Percentiles rank a stretch among this genome's conserved stretches.
These are phyloP conservation scores for Trinorchestia longiramus DNA, from an alignment of 1,140 invertebrate genomes.

Conservation along the genomic window DNA sequence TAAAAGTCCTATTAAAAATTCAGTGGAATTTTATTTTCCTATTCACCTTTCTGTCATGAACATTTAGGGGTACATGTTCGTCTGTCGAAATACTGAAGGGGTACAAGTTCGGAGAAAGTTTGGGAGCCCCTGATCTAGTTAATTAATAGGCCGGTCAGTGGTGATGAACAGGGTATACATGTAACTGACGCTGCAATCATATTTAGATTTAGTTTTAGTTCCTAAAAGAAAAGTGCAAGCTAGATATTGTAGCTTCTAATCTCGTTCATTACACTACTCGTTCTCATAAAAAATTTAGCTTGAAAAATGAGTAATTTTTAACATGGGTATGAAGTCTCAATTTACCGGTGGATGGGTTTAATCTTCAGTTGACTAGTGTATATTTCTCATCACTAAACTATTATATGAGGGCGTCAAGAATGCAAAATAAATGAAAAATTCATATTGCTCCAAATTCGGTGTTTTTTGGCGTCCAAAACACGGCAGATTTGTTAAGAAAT, in stretches of 20 bases:
- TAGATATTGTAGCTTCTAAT: neutral
- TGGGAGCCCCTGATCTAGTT: too few relatives aligned
- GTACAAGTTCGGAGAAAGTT: too few relatives aligned
- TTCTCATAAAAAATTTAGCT: neutral
- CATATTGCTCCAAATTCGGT: neutral
- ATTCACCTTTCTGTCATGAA: too few relatives aligned
- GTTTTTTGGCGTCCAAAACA: neutral
- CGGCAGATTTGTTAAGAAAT: neutral
- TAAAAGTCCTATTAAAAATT: too few relatives aligned
- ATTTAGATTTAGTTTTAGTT: too few relatives aligned
- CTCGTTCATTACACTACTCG: neutral
- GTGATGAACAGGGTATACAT: neutral
- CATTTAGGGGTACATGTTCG: too few relatives aligned
- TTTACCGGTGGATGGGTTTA: neutral
- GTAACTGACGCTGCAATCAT: too few relatives aligned
- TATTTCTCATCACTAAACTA: neutral
- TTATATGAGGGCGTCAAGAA: neutral
- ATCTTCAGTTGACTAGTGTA: neutral
- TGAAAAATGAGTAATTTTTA: neutral
- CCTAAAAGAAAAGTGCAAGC: too few relatives aligned
- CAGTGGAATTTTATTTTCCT: too few relatives aligned
- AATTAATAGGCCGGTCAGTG: neutral
- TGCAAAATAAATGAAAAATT: neutral
- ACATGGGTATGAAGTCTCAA: neutral
- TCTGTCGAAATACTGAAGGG: too few relatives aligned